Evolutionary conservation across 2,888 invertebrate genomes (phyloP).

Genomic region (Amblyjoppa proteus): DNA sequence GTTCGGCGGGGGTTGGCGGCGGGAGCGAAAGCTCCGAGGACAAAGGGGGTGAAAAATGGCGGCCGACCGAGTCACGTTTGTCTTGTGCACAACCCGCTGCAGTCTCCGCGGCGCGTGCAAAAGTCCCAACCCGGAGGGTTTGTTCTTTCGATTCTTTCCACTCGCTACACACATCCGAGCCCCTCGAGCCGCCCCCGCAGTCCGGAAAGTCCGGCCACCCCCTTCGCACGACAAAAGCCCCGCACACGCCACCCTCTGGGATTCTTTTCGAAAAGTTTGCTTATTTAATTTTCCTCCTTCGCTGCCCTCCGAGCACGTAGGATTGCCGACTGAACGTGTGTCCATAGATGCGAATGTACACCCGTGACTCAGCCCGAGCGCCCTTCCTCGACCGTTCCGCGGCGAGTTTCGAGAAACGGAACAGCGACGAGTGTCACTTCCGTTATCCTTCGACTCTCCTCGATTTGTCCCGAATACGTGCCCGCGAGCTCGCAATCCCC

Average conservation of each 20-base stretch:
- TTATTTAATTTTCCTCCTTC: constrained; percentile 81
- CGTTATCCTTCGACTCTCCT: not conserved
- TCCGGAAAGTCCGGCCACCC: constrained; percentile 68
- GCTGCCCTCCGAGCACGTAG: constrained; percentile 33
- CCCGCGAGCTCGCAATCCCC: not conserved
- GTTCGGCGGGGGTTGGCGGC: constrained; percentile 55
- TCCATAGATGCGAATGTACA: constrained; percentile 5
- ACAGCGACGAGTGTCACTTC: constrained; percentile 10
- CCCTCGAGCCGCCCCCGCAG: constrained; percentile 31
- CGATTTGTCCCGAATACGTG: constrained; percentile 2
- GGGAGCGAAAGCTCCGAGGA: constrained; percentile 72
- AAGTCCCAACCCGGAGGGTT: constrained; percentile 73
- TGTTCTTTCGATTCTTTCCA: constrained; percentile 82
- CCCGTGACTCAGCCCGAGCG: not conserved
- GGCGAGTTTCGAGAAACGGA: not conserved
- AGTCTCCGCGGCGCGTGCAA: constrained; percentile 64
- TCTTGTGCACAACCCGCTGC: constrained; percentile 80
- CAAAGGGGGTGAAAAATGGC: constrained; percentile 78
- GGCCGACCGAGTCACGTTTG: constrained; percentile 81
- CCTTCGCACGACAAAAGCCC: constrained; percentile 57
- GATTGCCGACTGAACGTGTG: constrained; percentile 7
- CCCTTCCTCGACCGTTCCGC: not conserved
- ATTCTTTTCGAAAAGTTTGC: constrained; percentile 77
- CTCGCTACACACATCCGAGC: constrained; percentile 73
- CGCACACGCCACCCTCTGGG: constrained; percentile 66